Percentiles rank a stretch among this genome's conserved stretches.
Conservation (phyloP, 2,797 vertebrate genomes). For the Tragelaphus eurycerus region DNA sequence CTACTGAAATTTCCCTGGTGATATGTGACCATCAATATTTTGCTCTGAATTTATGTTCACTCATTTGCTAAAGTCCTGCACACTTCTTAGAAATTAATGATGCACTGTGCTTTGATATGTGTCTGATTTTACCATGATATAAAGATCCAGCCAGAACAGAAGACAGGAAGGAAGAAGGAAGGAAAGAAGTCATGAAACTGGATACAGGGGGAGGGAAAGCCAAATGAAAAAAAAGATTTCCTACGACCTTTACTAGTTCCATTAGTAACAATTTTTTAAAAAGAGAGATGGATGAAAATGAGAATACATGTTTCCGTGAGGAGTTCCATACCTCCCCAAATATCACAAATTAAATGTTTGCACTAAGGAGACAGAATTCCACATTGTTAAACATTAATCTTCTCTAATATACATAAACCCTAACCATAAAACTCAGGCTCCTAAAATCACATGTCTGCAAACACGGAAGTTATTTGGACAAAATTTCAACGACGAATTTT, state of each 20-base stretch:
- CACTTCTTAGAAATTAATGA: background rate
- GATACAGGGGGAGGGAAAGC: background rate
- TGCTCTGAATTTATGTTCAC: background rate
- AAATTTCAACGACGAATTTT: background rate
- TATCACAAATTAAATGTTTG: background rate
- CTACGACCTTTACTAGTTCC: background rate
- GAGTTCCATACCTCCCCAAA: background rate
- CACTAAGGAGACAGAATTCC: background rate
- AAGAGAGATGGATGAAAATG: background rate
- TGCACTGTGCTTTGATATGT: background rate
- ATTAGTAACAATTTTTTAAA: background rate
- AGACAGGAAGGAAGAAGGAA: background rate
- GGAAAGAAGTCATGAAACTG: background rate
- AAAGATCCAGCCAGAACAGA: background rate
- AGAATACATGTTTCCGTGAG: background rate
- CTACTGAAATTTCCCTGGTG: background rate
- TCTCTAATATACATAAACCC: background rate
- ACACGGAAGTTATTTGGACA: background rate
- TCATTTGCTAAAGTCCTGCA: background rate
- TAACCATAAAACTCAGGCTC: background rate
- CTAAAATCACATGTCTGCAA: background rate
- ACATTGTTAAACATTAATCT: background rate
- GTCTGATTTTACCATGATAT: background rate
- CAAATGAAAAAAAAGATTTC: background rate
- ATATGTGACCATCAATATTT: background rate